These are phyloP conservation scores for Falcaria lacertinaria DNA, from an alignment of 2,888 invertebrate species.

Conservation along the genomic window DNA sequence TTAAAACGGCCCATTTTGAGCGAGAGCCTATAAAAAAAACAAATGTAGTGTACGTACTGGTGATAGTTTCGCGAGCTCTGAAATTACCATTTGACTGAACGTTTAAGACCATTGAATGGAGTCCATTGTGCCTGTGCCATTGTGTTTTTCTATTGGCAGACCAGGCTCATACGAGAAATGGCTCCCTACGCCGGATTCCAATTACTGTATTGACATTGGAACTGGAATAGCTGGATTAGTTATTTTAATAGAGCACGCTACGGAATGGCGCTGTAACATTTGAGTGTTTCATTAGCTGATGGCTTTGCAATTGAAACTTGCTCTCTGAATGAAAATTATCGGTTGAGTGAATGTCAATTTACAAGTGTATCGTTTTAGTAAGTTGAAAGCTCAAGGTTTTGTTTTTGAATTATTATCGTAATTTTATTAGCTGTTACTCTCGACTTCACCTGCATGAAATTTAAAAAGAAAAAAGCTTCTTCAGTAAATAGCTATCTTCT, in stretches of 20 bases:
- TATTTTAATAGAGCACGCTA: slow-evolving; percentile 33
- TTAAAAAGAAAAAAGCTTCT: too few relatives aligned
- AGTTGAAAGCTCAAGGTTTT: too few relatives aligned
- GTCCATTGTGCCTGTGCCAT: slow-evolving; percentile 58
- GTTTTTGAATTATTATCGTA: too few relatives aligned
- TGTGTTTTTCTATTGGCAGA: slow-evolving; percentile 72
- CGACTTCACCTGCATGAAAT: too few relatives aligned
- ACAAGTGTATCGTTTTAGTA: too few relatives aligned
- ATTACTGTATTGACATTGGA: slow-evolving; percentile 59
- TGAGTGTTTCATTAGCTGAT: slow-evolving; percentile 4
- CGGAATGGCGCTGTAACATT: slow-evolving; percentile 9
- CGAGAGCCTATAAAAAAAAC: slow-evolving; percentile 33
- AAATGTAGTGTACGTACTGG: slow-evolving; percentile 23
- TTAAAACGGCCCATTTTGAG: slow-evolving; percentile 8
- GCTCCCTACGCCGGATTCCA: slow-evolving; percentile 48
- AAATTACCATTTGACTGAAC: slow-evolving; percentile 71
- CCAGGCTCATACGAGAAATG: slow-evolving; percentile 54
- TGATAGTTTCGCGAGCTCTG: slow-evolving; percentile 55
- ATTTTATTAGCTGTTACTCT: too few relatives aligned
- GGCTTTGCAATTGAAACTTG: neutral
- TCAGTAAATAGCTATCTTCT: too few relatives aligned
- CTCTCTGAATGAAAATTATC: neutral
- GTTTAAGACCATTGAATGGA: slow-evolving; percentile 66
- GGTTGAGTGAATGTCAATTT: too few relatives aligned
- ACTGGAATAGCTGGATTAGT: slow-evolving; percentile 46